Evolutionary conservation across 2,797 vertebrate species (phyloP).

Genomic region (Enteromius paludinosus): DNA sequence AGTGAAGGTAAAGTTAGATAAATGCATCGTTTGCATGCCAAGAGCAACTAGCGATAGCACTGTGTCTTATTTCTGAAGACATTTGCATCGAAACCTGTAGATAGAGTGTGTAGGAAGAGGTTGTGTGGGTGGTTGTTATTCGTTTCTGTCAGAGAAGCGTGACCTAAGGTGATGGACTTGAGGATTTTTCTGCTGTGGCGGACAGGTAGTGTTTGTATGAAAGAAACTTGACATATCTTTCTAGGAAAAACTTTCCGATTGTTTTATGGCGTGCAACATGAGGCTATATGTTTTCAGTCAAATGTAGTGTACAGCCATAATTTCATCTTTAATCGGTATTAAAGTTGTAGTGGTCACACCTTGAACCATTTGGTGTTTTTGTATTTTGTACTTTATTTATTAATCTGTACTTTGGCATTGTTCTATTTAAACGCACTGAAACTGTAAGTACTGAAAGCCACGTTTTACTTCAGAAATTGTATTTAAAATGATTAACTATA

Average conservation of each 20-base stretch:
- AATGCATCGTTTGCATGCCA: constrained; percentile 50
- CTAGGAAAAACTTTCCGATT: constrained; percentile 1
- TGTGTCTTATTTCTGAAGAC: constrained; percentile 32
- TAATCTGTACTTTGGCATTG: not conserved
- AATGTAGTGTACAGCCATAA: not conserved
- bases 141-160: constrained; percentile 37
- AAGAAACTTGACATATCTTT: constrained; percentile 22
- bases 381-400: not conserved
- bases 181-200: constrained; percentile 25
- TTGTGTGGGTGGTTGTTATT: constrained; percentile 37
- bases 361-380: not conserved
- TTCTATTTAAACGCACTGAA: not conserved
- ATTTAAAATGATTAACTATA: too few species aligned
- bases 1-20: constrained; percentile 43
- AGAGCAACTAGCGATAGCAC: constrained; percentile 40
- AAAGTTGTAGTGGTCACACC: not conserved
- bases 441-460: not conserved
- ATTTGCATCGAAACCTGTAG: constrained; percentile 80
- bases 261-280: not conserved
- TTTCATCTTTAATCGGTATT: not conserved
- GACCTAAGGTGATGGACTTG: constrained; percentile 43
- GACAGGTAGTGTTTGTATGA: constrained; percentile 42
- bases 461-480: not conserved
- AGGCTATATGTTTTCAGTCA: not conserved
- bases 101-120: constrained; percentile 78